Evolutionary conservation across 1,140 invertebrate genomes (phyloP).

Genomic region (Sycophila sp.): DNA sequence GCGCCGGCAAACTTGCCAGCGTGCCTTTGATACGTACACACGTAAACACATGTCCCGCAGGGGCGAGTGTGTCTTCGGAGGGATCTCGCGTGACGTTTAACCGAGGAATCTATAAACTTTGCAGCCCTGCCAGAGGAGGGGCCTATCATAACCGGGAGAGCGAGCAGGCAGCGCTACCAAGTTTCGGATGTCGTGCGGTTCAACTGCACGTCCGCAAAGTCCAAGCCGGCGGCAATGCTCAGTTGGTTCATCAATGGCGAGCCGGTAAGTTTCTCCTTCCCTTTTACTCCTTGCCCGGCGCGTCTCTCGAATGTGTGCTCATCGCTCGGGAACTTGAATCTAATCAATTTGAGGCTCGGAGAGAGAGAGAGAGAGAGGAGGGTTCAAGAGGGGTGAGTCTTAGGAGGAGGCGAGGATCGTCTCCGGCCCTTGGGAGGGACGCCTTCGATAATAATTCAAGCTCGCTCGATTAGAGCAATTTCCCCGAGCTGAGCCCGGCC

Average conservation of each 20-base stretch:
- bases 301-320: too few relatives aligned
- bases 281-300: too few relatives aligned
- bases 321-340: too few relatives aligned
- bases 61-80: not conserved
- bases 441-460: conserved; percentile 23
- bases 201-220: conserved; percentile 76
- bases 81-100: not conserved
- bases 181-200: conserved; percentile 74
- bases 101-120: conserved; percentile 44
- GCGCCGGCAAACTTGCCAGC: not conserved
- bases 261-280: conserved; percentile 65
- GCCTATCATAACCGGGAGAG: conserved; percentile 71
- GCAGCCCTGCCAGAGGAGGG: conserved; percentile 75
- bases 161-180: conserved; percentile 72
- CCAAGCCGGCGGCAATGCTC: conserved; percentile 76
- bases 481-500: not conserved
- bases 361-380: not conserved
- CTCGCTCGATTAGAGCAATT: conserved; percentile 21
- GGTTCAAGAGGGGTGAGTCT: too few relatives aligned
- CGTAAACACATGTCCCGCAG: not conserved
- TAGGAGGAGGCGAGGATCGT: too few relatives aligned
- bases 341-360: conserved; percentile 19
- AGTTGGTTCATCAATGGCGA: conserved; percentile 81
- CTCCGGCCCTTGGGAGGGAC: not conserved
- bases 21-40: not conserved